Conservation (phyloP, 2,888 invertebrate species). For the Oscheius sp. region DNA sequence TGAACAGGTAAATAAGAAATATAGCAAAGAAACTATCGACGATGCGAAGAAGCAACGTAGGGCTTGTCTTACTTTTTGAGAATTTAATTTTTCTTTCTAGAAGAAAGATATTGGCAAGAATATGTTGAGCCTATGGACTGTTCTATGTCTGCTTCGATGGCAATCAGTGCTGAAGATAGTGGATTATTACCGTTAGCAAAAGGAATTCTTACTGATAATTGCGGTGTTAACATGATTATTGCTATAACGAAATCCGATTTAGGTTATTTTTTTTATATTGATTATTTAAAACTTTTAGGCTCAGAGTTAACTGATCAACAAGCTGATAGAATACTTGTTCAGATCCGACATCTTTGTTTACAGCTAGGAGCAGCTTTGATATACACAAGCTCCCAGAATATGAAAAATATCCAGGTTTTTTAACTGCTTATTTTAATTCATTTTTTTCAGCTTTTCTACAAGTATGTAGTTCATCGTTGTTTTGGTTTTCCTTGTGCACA, state of each 20-base stretch:
- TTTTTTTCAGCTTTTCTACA: slow-evolving; percentile 56
- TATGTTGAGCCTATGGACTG: slow-evolving; percentile 67
- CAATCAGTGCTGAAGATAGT: slow-evolving; percentile 47
- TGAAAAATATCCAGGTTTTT: slow-evolving; percentile 53
- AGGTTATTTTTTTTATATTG: slow-evolving; percentile 28
- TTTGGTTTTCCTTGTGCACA: slow-evolving; percentile 63
- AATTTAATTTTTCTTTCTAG: slow-evolving; percentile 33
- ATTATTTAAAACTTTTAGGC: not conserved
- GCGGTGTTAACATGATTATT: slow-evolving; percentile 62
- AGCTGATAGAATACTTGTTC: slow-evolving; percentile 59
- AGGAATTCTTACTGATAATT: slow-evolving; percentile 62
- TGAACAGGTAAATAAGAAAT: slow-evolving; percentile 54
- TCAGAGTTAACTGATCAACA: slow-evolving; percentile 50
- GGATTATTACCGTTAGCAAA: slow-evolving; percentile 59
- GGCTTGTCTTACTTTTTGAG: slow-evolving; percentile 12
- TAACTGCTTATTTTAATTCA: not conserved
- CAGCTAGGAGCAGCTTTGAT: slow-evolving; percentile 65
- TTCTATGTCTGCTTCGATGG: slow-evolving; percentile 53
- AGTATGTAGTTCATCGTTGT: slow-evolving; percentile 67
- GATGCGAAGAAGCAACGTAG: slow-evolving; percentile 59
- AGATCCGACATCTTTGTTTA: slow-evolving; percentile 65
- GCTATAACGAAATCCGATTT: slow-evolving; percentile 67
- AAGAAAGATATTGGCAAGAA: slow-evolving; percentile 68
- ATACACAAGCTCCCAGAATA: slow-evolving; percentile 48
- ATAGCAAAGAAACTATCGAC: slow-evolving; percentile 49